Evolutionary conservation across 2,797 vertebrate species (phyloP).

Genomic region (Anguilla obscura): DNA sequence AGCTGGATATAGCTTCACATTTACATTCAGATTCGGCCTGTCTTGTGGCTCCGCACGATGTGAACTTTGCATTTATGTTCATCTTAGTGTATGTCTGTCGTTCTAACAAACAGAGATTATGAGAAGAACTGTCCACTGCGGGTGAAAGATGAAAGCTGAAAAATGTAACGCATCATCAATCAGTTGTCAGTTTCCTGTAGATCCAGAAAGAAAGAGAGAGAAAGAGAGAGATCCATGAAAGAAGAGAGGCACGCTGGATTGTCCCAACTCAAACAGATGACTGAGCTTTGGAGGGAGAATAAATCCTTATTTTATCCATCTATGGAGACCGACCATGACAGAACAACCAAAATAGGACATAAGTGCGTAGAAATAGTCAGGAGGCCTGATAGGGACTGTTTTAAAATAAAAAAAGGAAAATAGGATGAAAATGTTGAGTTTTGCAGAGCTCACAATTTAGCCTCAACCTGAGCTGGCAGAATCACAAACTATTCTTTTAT

Average conservation of each 20-base stretch:
- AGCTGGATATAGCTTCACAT: not conserved
- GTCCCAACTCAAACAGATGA: not conserved
- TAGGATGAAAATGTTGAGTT: not conserved
- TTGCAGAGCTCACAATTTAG: not conserved
- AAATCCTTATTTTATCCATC: not conserved
- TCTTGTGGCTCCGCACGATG: not conserved
- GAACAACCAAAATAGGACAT: conserved; percentile 1
- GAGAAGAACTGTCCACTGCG: not conserved
- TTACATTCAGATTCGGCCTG: not conserved
- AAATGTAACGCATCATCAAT: not conserved
- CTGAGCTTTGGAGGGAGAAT: not conserved
- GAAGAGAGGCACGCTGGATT: not conserved
- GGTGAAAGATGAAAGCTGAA: not conserved
- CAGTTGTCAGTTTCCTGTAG: not conserved
- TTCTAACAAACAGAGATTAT: not conserved
- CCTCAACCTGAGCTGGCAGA: not conserved
- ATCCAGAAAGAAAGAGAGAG: not conserved
- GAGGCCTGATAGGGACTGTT: not conserved
- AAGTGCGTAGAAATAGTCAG: not conserved
- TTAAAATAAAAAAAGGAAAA: not conserved
- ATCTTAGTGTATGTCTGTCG: not conserved
- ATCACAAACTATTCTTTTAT: not conserved
- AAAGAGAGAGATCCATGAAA: not conserved
- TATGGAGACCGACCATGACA: not conserved
- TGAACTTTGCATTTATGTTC: not conserved